Conservation (phyloP, 2,797 vertebrate species). For the Paramormyrops hopkinsi region DNA sequence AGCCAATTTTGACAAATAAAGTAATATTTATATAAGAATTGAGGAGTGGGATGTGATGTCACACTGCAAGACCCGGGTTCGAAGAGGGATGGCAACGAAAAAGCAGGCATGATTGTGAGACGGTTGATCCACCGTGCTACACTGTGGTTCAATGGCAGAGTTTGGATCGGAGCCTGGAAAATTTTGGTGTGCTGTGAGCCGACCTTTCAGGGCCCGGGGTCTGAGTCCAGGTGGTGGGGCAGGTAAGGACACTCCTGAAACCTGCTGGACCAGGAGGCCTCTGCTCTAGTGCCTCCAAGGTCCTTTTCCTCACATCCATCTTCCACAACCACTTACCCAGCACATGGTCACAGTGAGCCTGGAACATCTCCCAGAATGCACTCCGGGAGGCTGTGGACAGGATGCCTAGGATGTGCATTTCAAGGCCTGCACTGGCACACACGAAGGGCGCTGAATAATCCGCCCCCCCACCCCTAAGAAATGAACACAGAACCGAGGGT, state of each 20-base stretch:
- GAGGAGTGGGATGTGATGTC: background rate
- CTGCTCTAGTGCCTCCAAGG: background rate
- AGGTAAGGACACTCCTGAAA: background rate
- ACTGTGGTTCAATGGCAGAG: background rate
- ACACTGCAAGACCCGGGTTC: background rate
- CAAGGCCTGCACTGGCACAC: background rate
- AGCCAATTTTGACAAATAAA: background rate
- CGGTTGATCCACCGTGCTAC: too few relatives aligned
- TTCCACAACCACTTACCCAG: conserved; percentile 6
- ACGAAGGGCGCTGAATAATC: background rate
- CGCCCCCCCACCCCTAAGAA: background rate
- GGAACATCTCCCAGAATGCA: conserved; percentile 2
- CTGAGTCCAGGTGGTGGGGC: background rate
- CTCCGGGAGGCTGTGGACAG: background rate
- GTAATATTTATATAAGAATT: background rate
- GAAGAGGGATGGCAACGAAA: background rate
- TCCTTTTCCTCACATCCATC: background rate
- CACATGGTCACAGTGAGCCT: background rate
- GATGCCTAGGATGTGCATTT: background rate
- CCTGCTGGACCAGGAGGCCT: background rate
- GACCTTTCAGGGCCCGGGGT: background rate
- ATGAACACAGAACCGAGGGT: background rate
- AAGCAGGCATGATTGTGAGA: background rate
- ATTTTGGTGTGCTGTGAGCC: background rate
- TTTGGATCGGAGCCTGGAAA: background rate